Evolutionary conservation across 2,888 invertebrate genomes (phyloP).

Genomic region (Leucophenga maculata): DNA sequence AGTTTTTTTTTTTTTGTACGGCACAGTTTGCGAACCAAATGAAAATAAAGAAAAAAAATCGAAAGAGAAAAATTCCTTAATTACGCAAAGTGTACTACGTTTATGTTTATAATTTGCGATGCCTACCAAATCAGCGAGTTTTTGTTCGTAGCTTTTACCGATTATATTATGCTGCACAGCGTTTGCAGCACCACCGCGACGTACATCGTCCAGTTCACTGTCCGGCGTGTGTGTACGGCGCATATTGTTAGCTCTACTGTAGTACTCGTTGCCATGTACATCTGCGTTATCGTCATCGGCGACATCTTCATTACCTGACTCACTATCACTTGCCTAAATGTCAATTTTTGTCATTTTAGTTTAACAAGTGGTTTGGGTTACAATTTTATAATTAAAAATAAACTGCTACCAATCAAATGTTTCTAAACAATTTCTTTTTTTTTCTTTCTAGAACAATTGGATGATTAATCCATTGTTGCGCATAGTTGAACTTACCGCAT

Average conservation of each 20-base stretch:
- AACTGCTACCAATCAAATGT: constrained; percentile 43
- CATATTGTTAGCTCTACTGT: constrained; percentile 37
- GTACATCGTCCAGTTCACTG: constrained; percentile 45
- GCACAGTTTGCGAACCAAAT: constrained; percentile 20
- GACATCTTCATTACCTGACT: constrained; percentile 59
- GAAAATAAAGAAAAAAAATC: constrained; percentile 41
- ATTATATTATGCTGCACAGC: constrained; percentile 34
- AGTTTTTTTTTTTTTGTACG: constrained; percentile 46
- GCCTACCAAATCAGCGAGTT: constrained; percentile 66
- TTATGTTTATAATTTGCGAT: constrained; percentile 41
- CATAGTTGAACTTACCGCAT: constrained; percentile 54
- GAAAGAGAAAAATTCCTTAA: constrained; percentile 23
- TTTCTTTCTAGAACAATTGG: constrained; percentile 29
- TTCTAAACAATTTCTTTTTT: constrained; percentile 10
- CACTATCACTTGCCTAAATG: constrained; percentile 69
- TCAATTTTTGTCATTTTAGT: constrained; percentile 45
- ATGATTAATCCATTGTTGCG: not conserved
- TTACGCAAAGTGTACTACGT: not conserved
- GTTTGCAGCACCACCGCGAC: constrained; percentile 52
- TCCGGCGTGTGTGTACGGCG: constrained; percentile 65
- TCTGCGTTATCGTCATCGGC: constrained; percentile 41
- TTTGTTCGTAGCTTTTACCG: constrained; percentile 68
- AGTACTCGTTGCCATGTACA: not conserved
- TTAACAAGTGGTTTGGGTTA: constrained; percentile 39
- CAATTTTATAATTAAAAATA: constrained; percentile 22